phyloP scores from a whole-genome alignment of 2,113 vertebrate genomes.

The Elephas maximus region DNA sequence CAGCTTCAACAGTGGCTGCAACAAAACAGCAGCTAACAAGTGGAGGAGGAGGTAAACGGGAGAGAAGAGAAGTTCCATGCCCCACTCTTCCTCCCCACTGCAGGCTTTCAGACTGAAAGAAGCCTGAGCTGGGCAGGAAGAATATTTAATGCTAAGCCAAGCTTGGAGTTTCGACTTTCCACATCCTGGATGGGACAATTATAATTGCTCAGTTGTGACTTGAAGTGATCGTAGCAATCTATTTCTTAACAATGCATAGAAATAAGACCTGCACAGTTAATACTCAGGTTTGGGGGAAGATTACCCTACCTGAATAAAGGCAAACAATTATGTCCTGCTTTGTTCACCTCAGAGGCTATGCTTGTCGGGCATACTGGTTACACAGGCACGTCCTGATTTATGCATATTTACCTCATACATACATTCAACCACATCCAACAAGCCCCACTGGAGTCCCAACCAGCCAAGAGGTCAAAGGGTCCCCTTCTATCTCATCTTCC shows the following conservation, averaged over 20 bases:
- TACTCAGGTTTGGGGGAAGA: not conserved
- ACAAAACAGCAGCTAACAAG: not conserved
- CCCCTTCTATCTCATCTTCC: not conserved
- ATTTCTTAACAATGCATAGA: constrained; percentile 25
- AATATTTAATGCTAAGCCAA: constrained; percentile 28
- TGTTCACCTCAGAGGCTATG: not conserved
- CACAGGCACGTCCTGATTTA: not conserved
- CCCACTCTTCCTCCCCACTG: not conserved
- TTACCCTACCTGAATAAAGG: constrained; percentile 36
- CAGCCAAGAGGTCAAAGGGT: constrained; percentile 1
- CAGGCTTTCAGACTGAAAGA: constrained; percentile 36
- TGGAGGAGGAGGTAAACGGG: not conserved
- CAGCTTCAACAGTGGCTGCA: not conserved
- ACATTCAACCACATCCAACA: not conserved
- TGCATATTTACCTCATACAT: not conserved
- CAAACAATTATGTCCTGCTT: constrained; percentile 43
- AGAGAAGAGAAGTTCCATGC: not conserved
- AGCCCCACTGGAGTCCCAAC: not conserved
- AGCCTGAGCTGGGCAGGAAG: not conserved
- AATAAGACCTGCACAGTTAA: not conserved
- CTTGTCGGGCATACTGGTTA: not conserved
- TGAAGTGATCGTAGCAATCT: constrained; percentile 16
- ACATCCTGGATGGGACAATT: not conserved
- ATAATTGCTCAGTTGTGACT: constrained; percentile 24
- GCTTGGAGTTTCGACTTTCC: constrained; percentile 46